Conservation (phyloP, 1,140 invertebrate species). For the Calycopis cecrops region DNA sequence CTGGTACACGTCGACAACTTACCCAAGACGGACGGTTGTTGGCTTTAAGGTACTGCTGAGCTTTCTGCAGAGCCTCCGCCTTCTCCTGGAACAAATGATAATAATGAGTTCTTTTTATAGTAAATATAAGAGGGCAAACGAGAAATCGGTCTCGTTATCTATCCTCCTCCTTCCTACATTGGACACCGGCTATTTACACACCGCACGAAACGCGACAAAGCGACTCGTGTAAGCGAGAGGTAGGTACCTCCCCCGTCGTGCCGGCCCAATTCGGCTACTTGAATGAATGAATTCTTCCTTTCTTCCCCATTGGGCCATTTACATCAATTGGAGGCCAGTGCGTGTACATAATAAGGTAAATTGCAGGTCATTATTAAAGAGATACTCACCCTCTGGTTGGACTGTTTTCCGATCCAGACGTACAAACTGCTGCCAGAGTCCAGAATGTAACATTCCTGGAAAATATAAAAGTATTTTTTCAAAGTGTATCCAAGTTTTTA, state of each 20-base stretch:
- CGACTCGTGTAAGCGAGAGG: no score
- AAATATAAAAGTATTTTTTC: constrained; percentile 11
- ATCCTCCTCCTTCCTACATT: no score
- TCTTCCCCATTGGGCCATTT: no score
- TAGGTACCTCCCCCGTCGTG: no score
- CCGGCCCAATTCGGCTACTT: no score
- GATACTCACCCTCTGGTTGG: constrained; percentile 75
- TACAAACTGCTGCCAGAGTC: constrained; percentile 89
- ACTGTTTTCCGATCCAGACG: constrained; percentile 91
- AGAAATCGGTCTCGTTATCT: no score
- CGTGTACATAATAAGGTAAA: no score
- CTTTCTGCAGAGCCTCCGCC: constrained; percentile 84
- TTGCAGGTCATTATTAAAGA: neutral
- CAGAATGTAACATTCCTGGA: constrained; percentile 89
- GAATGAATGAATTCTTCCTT: no score
- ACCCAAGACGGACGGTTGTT: constrained; percentile 90
- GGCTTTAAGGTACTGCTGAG: constrained; percentile 81
- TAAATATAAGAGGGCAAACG: neutral
- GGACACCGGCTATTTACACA: no score
- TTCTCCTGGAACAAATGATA: constrained; percentile 78
- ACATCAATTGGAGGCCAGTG: no score
- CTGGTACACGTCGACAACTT: constrained; percentile 43
- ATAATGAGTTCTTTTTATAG: neutral
- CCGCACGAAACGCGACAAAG: no score
- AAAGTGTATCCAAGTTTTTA: no score